Percentiles rank a stretch among this genome's conserved stretches.
These are phyloP conservation scores for Monodelphis domestica DNA, from an alignment of 2,797 vertebrate species.

Conservation along the genomic window DNA sequence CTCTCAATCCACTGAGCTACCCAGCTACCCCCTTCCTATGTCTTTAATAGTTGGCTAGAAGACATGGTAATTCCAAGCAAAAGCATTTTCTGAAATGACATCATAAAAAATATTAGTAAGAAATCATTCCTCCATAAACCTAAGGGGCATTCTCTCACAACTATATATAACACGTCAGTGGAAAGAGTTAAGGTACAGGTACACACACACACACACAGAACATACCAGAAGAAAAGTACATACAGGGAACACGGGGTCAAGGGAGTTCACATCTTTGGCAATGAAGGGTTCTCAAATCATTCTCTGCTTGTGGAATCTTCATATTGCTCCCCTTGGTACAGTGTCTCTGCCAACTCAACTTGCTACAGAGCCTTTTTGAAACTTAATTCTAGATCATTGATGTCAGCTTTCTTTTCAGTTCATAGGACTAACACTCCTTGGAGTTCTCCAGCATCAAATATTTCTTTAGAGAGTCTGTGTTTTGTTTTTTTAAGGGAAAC, in stretches of 20 bases:
- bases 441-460: background rate
- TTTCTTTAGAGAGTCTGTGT: background rate
- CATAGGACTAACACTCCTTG: background rate
- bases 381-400: background rate
- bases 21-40: no score
- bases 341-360: no score
- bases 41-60: background rate
- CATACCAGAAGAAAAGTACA: background rate
- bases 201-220: background rate
- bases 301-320: background rate
- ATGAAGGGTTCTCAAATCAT: background rate
- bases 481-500: background rate
- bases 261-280: background rate
- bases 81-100: background rate
- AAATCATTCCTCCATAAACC: background rate
- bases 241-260: background rate
- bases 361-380: background rate
- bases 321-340: background rate
- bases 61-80: background rate
- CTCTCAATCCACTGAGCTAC: no score
- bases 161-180: background rate
- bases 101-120: background rate
- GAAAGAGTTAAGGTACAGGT: background rate
- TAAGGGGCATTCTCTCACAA: background rate
- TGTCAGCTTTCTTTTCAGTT: background rate